These are phyloP conservation scores for Monodelphis domestica DNA, from an alignment of 2,797 vertebrate genomes.

Conservation along the genomic window DNA sequence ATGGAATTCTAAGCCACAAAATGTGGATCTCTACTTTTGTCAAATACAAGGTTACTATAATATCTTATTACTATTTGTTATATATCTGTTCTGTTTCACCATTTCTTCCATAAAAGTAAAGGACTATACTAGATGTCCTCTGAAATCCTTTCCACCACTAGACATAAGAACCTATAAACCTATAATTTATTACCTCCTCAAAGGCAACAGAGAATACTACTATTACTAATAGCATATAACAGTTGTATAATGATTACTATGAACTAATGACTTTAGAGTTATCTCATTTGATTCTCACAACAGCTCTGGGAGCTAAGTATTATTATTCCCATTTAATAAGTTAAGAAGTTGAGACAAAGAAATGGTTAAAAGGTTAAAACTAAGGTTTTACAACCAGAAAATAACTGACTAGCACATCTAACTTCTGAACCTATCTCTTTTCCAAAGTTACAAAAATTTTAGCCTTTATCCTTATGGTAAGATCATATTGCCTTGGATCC, in stretches of 20 bases:
- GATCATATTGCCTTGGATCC: not conserved
- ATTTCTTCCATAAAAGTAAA: not conserved
- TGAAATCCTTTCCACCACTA: not conserved
- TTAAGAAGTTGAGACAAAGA: not conserved
- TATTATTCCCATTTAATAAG: not conserved
- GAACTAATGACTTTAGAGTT: not conserved
- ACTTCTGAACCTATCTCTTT: not conserved
- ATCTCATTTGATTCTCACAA: not conserved
- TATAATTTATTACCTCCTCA: not conserved
- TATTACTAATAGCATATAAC: not conserved
- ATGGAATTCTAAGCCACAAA: no score
- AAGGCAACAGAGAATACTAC: not conserved
- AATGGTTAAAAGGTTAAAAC: not conserved
- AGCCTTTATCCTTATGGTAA: not conserved
- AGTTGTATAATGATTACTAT: not conserved
- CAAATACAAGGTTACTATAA: no score
- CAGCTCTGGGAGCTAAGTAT: not conserved
- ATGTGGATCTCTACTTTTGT: no score
- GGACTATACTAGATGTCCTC: not conserved
- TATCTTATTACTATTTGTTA: no score
- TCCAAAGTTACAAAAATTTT: not conserved
- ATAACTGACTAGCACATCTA: not conserved
- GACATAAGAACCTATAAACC: not conserved
- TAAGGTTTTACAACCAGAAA: not conserved
- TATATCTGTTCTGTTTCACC: no score